Percentiles rank a stretch among this genome's conserved stretches.
Conservation (phyloP, 2,113 vertebrate species). For the Mobula birostris region DNA sequence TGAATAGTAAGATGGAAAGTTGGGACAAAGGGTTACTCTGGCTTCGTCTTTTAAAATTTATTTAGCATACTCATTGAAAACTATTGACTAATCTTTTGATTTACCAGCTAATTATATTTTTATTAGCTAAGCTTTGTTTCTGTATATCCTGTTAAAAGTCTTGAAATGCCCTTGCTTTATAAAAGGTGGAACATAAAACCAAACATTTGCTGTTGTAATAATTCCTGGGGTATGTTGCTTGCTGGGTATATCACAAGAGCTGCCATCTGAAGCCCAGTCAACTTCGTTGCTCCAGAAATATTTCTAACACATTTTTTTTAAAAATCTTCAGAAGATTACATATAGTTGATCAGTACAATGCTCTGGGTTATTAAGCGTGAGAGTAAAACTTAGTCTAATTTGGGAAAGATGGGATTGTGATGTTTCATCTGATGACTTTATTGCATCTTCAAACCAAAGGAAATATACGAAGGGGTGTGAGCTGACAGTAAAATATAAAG, state of each 20-base stretch:
- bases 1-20: too few relatives aligned
- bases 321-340: neutral
- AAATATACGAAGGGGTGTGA: conserved; percentile 4
- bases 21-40: too few relatives aligned
- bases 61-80: too few relatives aligned
- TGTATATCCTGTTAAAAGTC: too few relatives aligned
- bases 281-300: neutral
- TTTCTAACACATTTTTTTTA: neutral
- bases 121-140: too few relatives aligned
- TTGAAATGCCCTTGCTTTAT: too few relatives aligned
- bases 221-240: neutral
- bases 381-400: neutral
- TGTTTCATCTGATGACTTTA: neutral
- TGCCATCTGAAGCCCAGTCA: neutral
- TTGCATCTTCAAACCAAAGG: conserved; percentile 13
- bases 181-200: too few relatives aligned
- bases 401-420: neutral
- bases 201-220: too few relatives aligned
- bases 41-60: too few relatives aligned
- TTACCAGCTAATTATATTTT: too few relatives aligned
- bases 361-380: neutral
- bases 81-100: too few relatives aligned
- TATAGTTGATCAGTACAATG: neutral
- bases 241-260: neutral
- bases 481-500: conserved; percentile 26